Evolutionary conservation across 2,888 invertebrate genomes (phyloP).

Genomic region (Taenaris catops): DNA sequence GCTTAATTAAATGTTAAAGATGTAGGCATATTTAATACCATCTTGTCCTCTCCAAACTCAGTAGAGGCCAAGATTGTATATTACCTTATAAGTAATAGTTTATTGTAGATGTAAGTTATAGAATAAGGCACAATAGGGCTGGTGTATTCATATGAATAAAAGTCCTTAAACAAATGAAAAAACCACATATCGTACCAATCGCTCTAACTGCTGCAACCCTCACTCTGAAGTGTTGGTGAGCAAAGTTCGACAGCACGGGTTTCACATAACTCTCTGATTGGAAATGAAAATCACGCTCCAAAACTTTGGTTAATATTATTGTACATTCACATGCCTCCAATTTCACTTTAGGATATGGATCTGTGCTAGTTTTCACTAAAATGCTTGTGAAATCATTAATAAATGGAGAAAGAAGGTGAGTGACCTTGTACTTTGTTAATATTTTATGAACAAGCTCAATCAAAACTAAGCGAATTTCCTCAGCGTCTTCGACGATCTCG

Average conservation of each 20-base stretch:
- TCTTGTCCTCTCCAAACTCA: too few relatives aligned
- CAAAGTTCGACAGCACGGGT: slow-evolving; percentile 85
- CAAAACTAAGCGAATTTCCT: slow-evolving; percentile 89
- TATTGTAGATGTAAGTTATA: too few relatives aligned
- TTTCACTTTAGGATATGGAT: slow-evolving; percentile 90
- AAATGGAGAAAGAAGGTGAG: slow-evolving; percentile 82
- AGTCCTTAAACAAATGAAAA: background rate
- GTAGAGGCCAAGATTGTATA: too few relatives aligned
- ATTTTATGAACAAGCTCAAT: slow-evolving; percentile 83
- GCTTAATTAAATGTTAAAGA: too few relatives aligned
- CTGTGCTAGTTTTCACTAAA: slow-evolving; percentile 84
- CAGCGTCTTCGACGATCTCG: slow-evolving; percentile 84
- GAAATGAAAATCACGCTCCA: slow-evolving; percentile 86
- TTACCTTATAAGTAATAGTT: too few relatives aligned
- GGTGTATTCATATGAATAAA: too few relatives aligned
- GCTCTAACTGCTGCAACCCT: slow-evolving; percentile 87
- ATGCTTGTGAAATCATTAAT: slow-evolving; percentile 88
- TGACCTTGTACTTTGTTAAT: slow-evolving; percentile 81
- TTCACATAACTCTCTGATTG: slow-evolving; percentile 86
- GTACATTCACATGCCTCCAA: slow-evolving; percentile 87
- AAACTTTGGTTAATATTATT: slow-evolving; percentile 80
- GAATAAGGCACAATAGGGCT: too few relatives aligned
- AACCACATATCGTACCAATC: slow-evolving; percentile 72
- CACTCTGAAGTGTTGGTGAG: slow-evolving; percentile 91
- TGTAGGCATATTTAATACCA: too few relatives aligned